A percentile compares a stretch with the other conserved stretches of the same genome.
These are phyloP conservation scores for Lampris incognitus DNA, from an alignment of 2,113 vertebrate genomes.

Conservation along the genomic window DNA sequence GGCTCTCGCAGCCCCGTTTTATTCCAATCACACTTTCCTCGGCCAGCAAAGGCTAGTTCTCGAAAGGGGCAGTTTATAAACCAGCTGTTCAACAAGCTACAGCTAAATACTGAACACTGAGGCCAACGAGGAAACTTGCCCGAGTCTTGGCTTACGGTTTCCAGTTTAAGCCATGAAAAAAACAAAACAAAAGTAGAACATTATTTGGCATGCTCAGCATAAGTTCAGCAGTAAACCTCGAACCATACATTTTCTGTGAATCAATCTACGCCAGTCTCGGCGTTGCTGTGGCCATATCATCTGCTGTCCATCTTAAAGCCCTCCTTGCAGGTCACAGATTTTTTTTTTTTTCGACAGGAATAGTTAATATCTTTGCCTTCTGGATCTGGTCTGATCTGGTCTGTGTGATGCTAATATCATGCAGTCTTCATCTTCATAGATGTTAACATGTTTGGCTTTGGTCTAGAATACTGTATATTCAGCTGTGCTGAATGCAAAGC, in stretches of 20 bases:
- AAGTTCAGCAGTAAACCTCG: constrained; percentile 15
- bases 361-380: no score
- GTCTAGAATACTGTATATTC: no score
- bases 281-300: neutral
- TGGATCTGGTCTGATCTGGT: no score
- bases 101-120: constrained; percentile 58
- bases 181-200: neutral
- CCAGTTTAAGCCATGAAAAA: neutral
- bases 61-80: neutral
- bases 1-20: neutral
- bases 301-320: no score
- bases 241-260: neutral
- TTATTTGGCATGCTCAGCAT: neutral
- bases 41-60: neutral
- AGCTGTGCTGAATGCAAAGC: no score
- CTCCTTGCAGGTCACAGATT: no score
- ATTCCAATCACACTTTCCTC: constrained; percentile 29
- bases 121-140: constrained; percentile 41
- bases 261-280: neutral
- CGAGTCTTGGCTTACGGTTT: constrained; percentile 50
- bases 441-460: no score
- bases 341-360: no score
- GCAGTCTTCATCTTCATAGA: no score
- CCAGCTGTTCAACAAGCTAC: constrained; percentile 6
- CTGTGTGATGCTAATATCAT: no score